Evolutionary conservation across 2,113 vertebrate species (phyloP), one percentile per base, ranked within the genome.

Genomic region (Thinocorus orbignyianus): DNA sequence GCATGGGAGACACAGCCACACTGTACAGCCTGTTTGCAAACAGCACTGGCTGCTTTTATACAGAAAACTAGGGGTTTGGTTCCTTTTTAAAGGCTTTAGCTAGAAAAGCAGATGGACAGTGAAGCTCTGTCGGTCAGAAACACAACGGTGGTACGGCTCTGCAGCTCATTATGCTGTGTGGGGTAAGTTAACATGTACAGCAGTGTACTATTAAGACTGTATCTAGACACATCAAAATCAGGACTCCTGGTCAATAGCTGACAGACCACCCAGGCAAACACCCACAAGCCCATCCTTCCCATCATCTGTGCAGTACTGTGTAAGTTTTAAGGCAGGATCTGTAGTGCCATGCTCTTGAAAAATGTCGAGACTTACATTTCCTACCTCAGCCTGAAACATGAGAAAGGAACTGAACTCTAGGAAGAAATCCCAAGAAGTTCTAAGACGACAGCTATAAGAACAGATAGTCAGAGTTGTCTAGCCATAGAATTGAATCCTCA

Each of bases 181-280:
- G 9, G 18, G 3, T 54, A 64, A 48, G 7, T 7, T 35, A 74
- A 8, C 18, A 33, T 6, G 30, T 66, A 55, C 13, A 5, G 70
- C 28, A 54, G 11, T 25, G 46, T 18, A 46, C 11, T 17, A 37
- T 6, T 25, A 60, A 55, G 23, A 61, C 2, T 57, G 52, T 17
- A 61, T 13, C 13, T 42, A 54, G 39, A 28, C 4, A 60, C 0
- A 2, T 1, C 0, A 0, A 76, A 76, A 70, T n/a, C 24, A 35
- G 44, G 18, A 72, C 41, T 25, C 77, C 6, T 1, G 1, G 64
- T 41, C 41, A 46, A 8, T 1, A 60, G 69, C 0, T 17, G 49
- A 70, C 20, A 49, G 25, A 69, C 35, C 39, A 72, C 48, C 12
- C 52, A 48, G 23, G 8, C 13, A 19, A 61, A 76, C 20, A 41